Evolutionary conservation across 35 echinoderm and acorn worm genomes (phyloP).

Genomic region (Apostichopus japonicus): DNA sequence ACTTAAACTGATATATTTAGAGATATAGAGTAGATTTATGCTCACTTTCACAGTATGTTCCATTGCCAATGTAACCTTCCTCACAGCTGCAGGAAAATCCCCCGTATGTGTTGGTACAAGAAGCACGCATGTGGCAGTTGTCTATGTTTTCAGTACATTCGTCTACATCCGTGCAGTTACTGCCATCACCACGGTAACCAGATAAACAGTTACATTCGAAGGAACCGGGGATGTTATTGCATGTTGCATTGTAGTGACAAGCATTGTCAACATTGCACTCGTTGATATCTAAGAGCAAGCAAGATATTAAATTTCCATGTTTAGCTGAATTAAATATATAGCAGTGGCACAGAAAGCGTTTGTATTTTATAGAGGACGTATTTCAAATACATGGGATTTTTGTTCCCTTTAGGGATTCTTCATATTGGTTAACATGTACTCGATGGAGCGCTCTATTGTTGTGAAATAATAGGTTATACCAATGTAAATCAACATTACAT

Average conservation of each 20-base stretch:
- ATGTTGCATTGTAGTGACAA: constrained; percentile 34
- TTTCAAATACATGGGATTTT: too few relatives aligned
- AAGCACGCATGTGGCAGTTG: constrained; percentile 1
- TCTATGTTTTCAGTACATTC: constrained; percentile 36
- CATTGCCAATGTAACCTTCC: constrained; percentile 68
- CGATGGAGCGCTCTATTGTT: too few relatives aligned
- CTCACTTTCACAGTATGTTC: constrained; percentile 52
- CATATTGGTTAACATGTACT: too few relatives aligned
- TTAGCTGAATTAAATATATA: too few relatives aligned
- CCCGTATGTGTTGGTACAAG: constrained; percentile 68
- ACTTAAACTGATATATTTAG: background rate
- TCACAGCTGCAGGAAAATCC: constrained; percentile 72
- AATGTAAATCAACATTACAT: background rate
- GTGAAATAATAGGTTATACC: too few relatives aligned
- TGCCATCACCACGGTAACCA: constrained; percentile 71
- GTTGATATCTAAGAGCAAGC: constrained; percentile 18
- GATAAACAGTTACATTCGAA: constrained; percentile 63
- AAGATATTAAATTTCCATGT: background rate
- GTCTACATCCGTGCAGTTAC: constrained; percentile 3
- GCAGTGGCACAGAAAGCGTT: too few relatives aligned
- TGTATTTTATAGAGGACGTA: too few relatives aligned
- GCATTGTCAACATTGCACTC: background rate
- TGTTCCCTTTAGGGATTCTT: too few relatives aligned
- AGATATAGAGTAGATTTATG: background rate
- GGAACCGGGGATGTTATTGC: constrained; percentile 51